phyloP scores from a whole-genome alignment of 1,140 invertebrate genomes.

The Drosophila burlai region DNA sequence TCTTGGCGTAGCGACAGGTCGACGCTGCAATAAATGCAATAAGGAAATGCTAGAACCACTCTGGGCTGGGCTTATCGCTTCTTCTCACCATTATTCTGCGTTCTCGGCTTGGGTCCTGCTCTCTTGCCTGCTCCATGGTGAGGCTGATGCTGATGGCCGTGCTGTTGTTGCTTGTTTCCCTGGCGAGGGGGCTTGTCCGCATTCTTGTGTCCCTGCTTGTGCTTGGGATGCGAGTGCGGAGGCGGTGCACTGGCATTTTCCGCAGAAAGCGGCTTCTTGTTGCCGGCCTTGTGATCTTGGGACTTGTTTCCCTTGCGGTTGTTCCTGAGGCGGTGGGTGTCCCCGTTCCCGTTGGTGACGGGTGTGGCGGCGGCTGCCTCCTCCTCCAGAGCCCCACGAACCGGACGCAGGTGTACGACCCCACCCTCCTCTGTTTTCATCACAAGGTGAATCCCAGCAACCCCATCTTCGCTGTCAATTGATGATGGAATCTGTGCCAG shows the following conservation, averaged over 20 bases:
- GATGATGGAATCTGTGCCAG: constrained; percentile 50
- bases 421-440: constrained; percentile 55
- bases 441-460: constrained; percentile 55
- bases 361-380: constrained; percentile 10
- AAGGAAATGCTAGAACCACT: not conserved
- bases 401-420: constrained; percentile 43
- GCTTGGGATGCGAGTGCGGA: constrained; percentile 30
- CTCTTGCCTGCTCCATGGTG: constrained; percentile 38
- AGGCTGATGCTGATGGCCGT: constrained; percentile 28
- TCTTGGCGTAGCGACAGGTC: constrained; percentile 92
- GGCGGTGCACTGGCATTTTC: constrained; percentile 12
- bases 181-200: constrained; percentile 48
- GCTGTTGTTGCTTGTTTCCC: constrained; percentile 49
- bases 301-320: constrained; percentile 59
- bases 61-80: not conserved
- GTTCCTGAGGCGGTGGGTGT: constrained; percentile 47
- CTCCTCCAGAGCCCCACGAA: constrained; percentile 43
- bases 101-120: constrained; percentile 36
- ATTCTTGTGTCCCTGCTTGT: constrained; percentile 43
- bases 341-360: constrained; percentile 4
- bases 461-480: constrained; percentile 47
- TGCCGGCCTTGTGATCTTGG: constrained; percentile 36
- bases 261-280: constrained; percentile 27
- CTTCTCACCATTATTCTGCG: constrained; percentile 42
- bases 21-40: constrained; percentile 55